phyloP scores from a whole-genome alignment of 2,113 vertebrate genomes.

The Dipodomys stephensi region DNA sequence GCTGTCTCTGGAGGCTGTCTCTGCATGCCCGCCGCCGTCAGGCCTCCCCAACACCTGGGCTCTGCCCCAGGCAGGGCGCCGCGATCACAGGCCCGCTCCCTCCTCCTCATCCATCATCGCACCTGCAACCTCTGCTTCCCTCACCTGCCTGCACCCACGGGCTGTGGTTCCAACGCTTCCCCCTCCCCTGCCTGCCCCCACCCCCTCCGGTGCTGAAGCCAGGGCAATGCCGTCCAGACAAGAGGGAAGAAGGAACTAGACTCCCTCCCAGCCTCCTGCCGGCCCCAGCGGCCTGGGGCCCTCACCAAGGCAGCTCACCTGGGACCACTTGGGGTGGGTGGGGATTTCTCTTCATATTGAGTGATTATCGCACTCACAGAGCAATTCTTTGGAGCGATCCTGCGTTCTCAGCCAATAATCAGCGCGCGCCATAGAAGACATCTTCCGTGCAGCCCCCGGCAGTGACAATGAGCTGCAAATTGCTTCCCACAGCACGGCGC shows the following conservation, averaged over 20 bases:
- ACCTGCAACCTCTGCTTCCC: constrained; percentile 69
- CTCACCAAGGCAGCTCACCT: fast-evolving
- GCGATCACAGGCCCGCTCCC: constrained; percentile 84
- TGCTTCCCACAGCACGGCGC: no score
- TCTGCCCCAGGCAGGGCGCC: constrained; percentile 84
- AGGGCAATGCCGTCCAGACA: neutral
- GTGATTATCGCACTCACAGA: no score
- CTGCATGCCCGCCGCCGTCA: constrained; percentile 84
- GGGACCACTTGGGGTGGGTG: fast-evolving
- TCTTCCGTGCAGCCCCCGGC: no score
- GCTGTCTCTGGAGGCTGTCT: constrained; percentile 70
- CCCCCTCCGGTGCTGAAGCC: neutral
- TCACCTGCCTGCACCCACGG: constrained; percentile 13
- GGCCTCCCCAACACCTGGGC: constrained; percentile 85
- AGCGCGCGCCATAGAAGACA: no score
- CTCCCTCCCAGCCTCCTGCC: neutral
- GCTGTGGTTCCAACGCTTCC: neutral
- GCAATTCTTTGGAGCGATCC: no score
- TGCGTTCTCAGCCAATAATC: no score
- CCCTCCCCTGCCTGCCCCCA: neutral
- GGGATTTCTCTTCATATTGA: fast-evolving
- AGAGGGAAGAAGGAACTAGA: neutral
- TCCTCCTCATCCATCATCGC: constrained; percentile 85
- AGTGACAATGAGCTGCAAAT: no score
- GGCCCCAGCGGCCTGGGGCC: neutral